Evolutionary conservation across 1,140 invertebrate genomes (phyloP), one percentile per base, ranked within the genome.

Genomic region (Caerostris darwini): DNA sequence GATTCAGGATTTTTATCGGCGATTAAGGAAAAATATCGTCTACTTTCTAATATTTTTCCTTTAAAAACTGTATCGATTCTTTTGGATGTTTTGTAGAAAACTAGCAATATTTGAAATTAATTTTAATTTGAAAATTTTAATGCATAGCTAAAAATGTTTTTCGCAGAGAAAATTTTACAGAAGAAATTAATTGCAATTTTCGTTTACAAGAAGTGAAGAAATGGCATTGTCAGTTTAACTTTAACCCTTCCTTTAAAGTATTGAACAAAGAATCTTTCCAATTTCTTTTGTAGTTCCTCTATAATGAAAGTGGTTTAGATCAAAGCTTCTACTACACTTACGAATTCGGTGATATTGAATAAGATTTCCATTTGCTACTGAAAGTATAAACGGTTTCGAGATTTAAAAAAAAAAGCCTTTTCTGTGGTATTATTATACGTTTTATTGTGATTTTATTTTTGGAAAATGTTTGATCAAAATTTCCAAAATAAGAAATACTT

Each of bases 341-440:
- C 69, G 64, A 83, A 83, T 83, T 64, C 77, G 64, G 56, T 54
- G 90, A 81, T 83, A 92, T 58, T 83, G 81, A 92, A 92, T 92
- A 92, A 53, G 77, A 92, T 92, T 92, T 92, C 90, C 90, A 92
- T 92, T 92, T 92, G 90, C 85, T 92, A 92, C 81, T 64, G 81
- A 85, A 83, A 92, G 57, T 85, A 85, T 83, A 85, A 85, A 92
- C 90, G 58, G 58, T 92, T 83, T 59, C 56, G 77, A 92, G n/a
- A 64, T 92, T 54, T 64, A 92, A 69, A 69, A 54, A 53, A 17
- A 77, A n/a, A 50, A 3, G 17, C 64, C 54, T 77, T 81, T 90
- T 81, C 56, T 14, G 7, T 69, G 12, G 4, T 14, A 12, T 58
- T 91, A 81, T 89, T 90, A n/a, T 90, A 57, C 64, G 14, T 85